These are phyloP conservation scores for Nothura maculosa DNA, from an alignment of 2,797 vertebrate genomes.

Conservation along the genomic window DNA sequence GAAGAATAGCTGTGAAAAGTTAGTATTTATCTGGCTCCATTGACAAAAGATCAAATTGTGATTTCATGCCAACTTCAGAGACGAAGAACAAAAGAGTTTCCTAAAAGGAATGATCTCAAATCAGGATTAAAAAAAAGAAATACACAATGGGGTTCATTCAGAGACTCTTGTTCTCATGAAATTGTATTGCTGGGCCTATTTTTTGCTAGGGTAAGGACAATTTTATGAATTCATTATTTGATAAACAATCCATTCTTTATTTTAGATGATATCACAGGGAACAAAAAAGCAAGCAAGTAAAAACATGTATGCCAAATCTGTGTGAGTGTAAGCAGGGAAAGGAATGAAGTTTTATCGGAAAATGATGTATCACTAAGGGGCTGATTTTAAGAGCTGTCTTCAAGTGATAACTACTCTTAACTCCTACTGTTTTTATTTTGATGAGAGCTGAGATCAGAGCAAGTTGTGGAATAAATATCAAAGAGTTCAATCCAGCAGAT, in stretches of 20 bases:
- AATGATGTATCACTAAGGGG: not conserved
- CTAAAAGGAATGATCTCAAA: not conserved
- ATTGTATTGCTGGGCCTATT: not conserved
- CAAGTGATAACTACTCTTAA: not conserved
- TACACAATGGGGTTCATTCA: accelerated
- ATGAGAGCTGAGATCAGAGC: not conserved
- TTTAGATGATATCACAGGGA: not conserved
- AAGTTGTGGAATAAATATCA: not conserved
- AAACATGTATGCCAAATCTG: not conserved
- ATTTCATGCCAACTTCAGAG: not conserved
- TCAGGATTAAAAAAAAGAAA: not conserved
- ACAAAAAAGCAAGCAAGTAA: not conserved
- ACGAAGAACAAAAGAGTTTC: not conserved
- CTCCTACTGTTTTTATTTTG: not conserved
- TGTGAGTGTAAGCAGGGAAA: not conserved
- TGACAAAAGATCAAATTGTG: not conserved
- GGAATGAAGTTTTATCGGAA: not conserved
- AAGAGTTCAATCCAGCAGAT: not conserved
- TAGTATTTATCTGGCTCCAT: not conserved
- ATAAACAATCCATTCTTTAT: not conserved
- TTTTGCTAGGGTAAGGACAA: not conserved
- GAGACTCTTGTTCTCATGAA: not conserved
- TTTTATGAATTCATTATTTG: not conserved
- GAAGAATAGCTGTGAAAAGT: not conserved
- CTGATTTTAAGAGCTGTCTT: not conserved